Evolutionary conservation across 2,888 invertebrate genomes (phyloP), one percentile per base, ranked within the genome.

Genomic region (Dryomyza anilis): DNA sequence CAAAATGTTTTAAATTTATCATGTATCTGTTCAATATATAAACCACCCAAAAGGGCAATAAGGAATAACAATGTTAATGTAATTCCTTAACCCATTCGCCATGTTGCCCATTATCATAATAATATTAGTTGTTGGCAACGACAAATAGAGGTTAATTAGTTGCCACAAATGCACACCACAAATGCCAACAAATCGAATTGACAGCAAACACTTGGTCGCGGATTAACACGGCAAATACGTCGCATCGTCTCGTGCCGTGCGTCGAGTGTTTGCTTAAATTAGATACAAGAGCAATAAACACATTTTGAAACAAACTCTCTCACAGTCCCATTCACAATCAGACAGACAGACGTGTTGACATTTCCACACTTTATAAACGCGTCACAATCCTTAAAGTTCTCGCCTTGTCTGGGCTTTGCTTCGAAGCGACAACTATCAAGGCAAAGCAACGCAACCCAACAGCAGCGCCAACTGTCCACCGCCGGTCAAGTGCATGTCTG

Each of bases 331-430:
- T 52, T 50, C 48, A 50, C 52, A 57, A 53, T 66, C 21, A 58
- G 45, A 64, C 69, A 70, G 73, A 71, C 74, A 8, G 23, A 16
- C n/a, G 23, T 14, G 3, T 73, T 73, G 56, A 16, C 56, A 56
- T 36, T 43, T 56, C 56, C 12, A 43, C 56, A 56, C 56, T 56
- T 25, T 27, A 43, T 39, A 25, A 25, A 14, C 48, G n/a, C 16
- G 39, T 43, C 56, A 25, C 16, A 56, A 39, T 56, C 56, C 56
- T 39, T 43, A 25, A 56, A 56, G 56, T 56, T 25, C n/a, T 27
- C 25, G 56, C n/a, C 43, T 14, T 23, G 14, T 23, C 53, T 53
- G 16, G 19, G 16, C 16, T 10, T n/a, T 53, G 53, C 16, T n/a
- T n/a, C n/a, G 30, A 53, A 29, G 52, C 52, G 14, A 27, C 52